A percentile compares a stretch with the other conserved stretches of the same genome.
Evolutionary conservation across 2,888 invertebrate genomes (phyloP).

Genomic region (Yponomeuta malinellus): DNA sequence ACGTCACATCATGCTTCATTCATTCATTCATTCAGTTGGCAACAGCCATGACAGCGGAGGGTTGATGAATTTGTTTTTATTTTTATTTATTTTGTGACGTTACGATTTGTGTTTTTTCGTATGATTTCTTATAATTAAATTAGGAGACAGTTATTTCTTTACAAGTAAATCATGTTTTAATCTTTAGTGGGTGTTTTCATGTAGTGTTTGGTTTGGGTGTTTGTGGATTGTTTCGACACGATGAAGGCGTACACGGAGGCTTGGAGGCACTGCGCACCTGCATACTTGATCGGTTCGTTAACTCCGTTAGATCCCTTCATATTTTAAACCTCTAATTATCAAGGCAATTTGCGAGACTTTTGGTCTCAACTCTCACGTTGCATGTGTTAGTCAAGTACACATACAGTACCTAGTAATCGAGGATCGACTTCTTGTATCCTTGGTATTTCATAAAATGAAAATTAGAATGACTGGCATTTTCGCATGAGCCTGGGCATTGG

Average conservation of each 20-base stretch:
- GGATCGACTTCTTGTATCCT: too few relatives aligned
- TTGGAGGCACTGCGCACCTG: constrained; percentile 58
- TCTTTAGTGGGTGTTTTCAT: constrained; percentile 30
- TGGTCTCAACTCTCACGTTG: too few relatives aligned
- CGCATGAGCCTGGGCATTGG: too few relatives aligned
- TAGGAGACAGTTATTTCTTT: constrained; percentile 25
- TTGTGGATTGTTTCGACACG: constrained; percentile 52
- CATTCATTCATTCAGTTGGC: background rate
- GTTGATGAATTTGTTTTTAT: constrained; percentile 35
- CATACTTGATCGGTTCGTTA: constrained; percentile 59
- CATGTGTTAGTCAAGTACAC: too few relatives aligned
- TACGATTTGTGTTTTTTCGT: constrained; percentile 39
- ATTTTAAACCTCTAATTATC: too few relatives aligned
- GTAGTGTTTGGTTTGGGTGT: constrained; percentile 36
- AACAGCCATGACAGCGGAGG: constrained; percentile 35
- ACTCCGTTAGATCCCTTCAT: background rate
- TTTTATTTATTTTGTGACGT: constrained; percentile 45
- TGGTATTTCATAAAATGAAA: too few relatives aligned
- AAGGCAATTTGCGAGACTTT: too few relatives aligned
- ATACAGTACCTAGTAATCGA: too few relatives aligned
- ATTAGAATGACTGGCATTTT: too few relatives aligned
- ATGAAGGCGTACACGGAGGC: constrained; percentile 59
- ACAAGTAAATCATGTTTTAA: constrained; percentile 38
- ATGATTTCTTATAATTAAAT: constrained; percentile 39
- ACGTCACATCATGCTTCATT: background rate